These are phyloP conservation scores for Chymomyza procnemis DNA, from an alignment of 2,888 invertebrate species.

Conservation along the genomic window DNA sequence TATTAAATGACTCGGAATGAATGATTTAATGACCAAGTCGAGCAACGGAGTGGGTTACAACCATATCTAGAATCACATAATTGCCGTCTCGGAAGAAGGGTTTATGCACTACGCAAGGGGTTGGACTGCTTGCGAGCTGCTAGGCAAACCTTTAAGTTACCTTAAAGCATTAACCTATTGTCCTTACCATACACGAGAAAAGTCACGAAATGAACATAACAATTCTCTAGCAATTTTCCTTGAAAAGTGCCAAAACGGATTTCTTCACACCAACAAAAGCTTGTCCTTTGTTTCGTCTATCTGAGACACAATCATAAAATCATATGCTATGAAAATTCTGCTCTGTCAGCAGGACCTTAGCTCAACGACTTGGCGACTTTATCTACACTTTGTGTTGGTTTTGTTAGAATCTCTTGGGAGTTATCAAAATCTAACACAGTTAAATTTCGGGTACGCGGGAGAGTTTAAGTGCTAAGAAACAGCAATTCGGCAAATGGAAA, in stretches of 20 bases:
- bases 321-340: slow-evolving; percentile 46
- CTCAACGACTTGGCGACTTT: slow-evolving; percentile 18
- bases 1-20: slow-evolving; percentile 74
- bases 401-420: slow-evolving; percentile 43
- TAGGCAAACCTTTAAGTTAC: not conserved
- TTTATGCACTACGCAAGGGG: slow-evolving; percentile 36
- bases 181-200: slow-evolving; percentile 3
- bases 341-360: slow-evolving; percentile 15
- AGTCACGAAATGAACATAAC: slow-evolving; percentile 63
- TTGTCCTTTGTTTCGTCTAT: slow-evolving; percentile 16
- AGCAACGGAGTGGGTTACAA: not conserved
- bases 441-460: slow-evolving; percentile 31
- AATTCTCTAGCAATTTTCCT: slow-evolving; percentile 51
- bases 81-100: slow-evolving; percentile 57
- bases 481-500: slow-evolving; percentile 70
- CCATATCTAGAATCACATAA: slow-evolving; percentile 39
- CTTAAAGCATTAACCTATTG: not conserved
- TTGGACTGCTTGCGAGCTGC: slow-evolving; percentile 17
- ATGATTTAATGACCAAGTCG: slow-evolving; percentile 72
- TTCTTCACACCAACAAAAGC: slow-evolving; percentile 45
- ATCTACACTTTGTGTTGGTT: slow-evolving; percentile 26
- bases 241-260: slow-evolving; percentile 63
- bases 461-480: slow-evolving; percentile 12
- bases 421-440: slow-evolving; percentile 59
- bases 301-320: slow-evolving; percentile 56